Percentiles rank a stretch among this genome's conserved stretches.
Conservation (phyloP, 2,888 invertebrate species). For the Empis stercorea region DNA sequence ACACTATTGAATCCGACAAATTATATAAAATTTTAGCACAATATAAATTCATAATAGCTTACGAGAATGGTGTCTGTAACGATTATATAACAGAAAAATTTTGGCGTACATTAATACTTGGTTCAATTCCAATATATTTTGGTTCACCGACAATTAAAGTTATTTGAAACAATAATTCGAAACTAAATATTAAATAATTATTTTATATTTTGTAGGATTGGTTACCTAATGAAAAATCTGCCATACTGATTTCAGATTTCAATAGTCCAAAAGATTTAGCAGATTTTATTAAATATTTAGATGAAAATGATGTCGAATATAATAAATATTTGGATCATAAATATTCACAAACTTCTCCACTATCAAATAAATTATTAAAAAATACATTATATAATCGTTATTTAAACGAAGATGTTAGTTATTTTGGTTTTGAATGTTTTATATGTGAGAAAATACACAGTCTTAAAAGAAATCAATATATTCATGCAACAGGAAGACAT, state of each 20-base stretch:
- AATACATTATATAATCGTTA: conserved; percentile 37
- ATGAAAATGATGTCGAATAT: conserved; percentile 48
- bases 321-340: conserved; percentile 57
- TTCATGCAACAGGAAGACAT: conserved; percentile 34
- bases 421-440: conserved; percentile 57
- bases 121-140: conserved; percentile 70
- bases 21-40: conserved; percentile 49
- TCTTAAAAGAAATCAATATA: conserved; percentile 17
- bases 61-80: conserved; percentile 71
- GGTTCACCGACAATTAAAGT: conserved; percentile 55
- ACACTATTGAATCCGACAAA: conserved; percentile 46
- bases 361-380: conserved; percentile 40
- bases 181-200: conserved; percentile 2
- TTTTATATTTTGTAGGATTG: conserved; percentile 44
- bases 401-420: conserved; percentile 35
- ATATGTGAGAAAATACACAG: conserved; percentile 46
- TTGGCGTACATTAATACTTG: conserved; percentile 67
- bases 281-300: conserved; percentile 42
- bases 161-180: conserved; percentile 6
- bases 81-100: conserved; percentile 82
- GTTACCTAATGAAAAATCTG: conserved; percentile 61
- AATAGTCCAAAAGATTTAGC: conserved; percentile 47
- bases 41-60: conserved; percentile 73
- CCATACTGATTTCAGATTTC: conserved; percentile 56
- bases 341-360: conserved; percentile 28